Conservation (phyloP, 2,797 vertebrate species). For the Molossus molossus region DNA sequence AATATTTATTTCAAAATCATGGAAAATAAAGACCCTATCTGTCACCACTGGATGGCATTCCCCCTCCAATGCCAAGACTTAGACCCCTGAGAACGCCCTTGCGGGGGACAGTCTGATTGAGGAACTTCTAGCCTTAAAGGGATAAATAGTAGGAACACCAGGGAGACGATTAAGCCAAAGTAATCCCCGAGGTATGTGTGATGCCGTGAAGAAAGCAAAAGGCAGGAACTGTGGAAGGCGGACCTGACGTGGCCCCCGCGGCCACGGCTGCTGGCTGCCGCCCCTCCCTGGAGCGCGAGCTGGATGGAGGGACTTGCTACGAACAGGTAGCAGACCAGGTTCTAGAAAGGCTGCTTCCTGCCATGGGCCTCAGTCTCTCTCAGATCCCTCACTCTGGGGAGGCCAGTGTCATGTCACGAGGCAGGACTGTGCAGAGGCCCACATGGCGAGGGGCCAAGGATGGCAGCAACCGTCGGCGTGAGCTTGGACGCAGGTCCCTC, state of each 20-base stretch:
- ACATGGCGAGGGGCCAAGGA: background rate
- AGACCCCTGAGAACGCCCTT: background rate
- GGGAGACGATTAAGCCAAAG: background rate
- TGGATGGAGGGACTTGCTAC: background rate
- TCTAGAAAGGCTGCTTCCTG: background rate
- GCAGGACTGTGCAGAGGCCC: background rate
- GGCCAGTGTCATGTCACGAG: background rate
- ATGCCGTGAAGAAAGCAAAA: background rate
- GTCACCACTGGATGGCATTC: background rate
- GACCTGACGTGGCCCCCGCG: background rate
- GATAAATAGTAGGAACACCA: background rate
- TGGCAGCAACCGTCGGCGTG: fast-evolving
- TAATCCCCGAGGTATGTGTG: background rate
- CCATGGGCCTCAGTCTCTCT: background rate
- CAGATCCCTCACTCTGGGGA: background rate
- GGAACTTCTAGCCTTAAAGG: background rate
- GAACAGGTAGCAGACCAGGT: background rate
- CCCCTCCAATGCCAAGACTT: background rate
- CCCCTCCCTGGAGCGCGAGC: background rate
- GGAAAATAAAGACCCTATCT: background rate
- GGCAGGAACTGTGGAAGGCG: background rate
- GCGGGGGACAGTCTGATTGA: background rate
- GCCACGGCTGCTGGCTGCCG: background rate
- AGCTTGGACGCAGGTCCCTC: background rate
- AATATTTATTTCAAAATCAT: background rate